Evolutionary conservation across 2,113 vertebrate species (phyloP).

Genomic region (Saiga tatarica): DNA sequence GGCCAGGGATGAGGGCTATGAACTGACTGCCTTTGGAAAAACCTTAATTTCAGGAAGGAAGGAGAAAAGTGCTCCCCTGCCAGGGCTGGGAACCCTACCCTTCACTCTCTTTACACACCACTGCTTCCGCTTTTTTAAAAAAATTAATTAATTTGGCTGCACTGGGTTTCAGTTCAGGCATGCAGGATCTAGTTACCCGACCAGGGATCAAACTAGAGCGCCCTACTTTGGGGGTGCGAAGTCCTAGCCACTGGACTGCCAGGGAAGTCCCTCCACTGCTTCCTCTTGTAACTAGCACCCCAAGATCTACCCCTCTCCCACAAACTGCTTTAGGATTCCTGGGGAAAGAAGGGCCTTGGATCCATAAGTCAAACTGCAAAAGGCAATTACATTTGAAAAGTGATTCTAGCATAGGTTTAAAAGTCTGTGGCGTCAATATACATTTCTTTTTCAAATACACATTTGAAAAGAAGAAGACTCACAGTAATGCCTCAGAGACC

Average conservation of each 20-base stretch:
- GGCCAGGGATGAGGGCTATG: background rate
- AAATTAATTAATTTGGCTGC: background rate
- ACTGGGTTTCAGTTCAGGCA: background rate
- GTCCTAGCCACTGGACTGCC: background rate
- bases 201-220: background rate
- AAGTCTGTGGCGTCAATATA: background rate
- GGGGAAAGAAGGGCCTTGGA: background rate
- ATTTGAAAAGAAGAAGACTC: background rate
- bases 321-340: background rate
- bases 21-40: background rate
- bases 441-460: background rate
- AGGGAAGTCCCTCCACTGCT: background rate
- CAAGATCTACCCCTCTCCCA: background rate
- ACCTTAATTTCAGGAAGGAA: background rate
- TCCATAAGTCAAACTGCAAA: background rate
- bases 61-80: background rate
- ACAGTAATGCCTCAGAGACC: background rate
- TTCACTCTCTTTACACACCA: background rate
- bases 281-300: background rate
- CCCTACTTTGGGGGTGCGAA: accelerated
- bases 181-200: background rate
- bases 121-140: background rate
- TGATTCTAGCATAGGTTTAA: background rate
- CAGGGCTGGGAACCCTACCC: background rate
- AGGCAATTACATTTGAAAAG: background rate